These are phyloP conservation scores for Mobula birostris DNA, from an alignment of 2,113 vertebrate genomes.

Conservation along the genomic window DNA sequence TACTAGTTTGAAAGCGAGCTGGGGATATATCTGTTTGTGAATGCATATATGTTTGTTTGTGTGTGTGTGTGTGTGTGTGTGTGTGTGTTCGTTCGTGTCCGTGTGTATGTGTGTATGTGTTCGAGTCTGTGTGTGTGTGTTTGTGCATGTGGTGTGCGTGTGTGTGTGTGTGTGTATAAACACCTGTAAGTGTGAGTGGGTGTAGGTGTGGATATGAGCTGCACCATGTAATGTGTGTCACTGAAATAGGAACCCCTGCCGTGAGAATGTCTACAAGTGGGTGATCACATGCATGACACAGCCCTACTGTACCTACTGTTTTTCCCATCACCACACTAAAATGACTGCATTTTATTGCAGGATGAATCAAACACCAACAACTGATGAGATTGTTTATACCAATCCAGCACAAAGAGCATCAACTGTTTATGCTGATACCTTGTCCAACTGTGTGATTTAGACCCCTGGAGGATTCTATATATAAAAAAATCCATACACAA, in stretches of 20 bases:
- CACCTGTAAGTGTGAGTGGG: no score
- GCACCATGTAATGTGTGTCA: neutral
- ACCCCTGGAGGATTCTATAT: neutral
- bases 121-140: no score
- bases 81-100: no score
- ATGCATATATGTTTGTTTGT: neutral
- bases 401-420: neutral
- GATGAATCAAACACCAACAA: conserved; percentile 14
- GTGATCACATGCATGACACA: neutral
- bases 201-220: neutral
- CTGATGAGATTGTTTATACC: neutral
- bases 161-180: no score
- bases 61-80: no score
- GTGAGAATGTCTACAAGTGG: neutral
- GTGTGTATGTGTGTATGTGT: no score
- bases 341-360: neutral
- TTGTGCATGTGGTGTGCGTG: no score
- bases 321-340: neutral
- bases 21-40: neutral
- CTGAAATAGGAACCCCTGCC: neutral
- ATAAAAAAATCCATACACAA: conserved; percentile 18
- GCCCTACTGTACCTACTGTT: neutral
- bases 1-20: neutral
- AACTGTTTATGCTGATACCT: conserved; percentile 11
- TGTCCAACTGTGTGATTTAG: conserved; percentile 4